Percentiles rank a stretch among this genome's conserved stretches.
phyloP scores from a whole-genome alignment of 30 jellyfish, hydroid and myxozoan genomes.

The Chironex yamaguchii region DNA sequence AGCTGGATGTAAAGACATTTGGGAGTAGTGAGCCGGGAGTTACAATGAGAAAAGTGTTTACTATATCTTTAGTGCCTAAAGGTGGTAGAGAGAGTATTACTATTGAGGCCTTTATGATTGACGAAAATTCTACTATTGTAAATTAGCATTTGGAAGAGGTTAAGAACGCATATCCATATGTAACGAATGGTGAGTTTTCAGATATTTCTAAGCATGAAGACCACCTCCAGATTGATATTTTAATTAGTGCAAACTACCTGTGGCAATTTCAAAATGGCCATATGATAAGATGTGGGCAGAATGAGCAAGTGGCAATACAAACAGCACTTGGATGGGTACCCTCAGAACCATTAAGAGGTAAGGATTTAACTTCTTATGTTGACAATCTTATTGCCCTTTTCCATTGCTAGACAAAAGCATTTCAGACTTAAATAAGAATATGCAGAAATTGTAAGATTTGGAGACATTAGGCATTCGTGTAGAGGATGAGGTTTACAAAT shows the following conservation, averaged over 20 bases:
- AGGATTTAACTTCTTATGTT: not conserved
- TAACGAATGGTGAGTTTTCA: constrained; percentile 20
- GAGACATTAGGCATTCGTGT: too few species aligned
- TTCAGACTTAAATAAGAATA: too few species aligned
- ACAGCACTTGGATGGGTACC: constrained; percentile 59
- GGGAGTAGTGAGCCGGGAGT: constrained; percentile 68
- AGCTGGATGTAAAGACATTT: constrained; percentile 50
- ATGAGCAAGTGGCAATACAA: constrained; percentile 58
- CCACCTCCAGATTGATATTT: constrained; percentile 20
- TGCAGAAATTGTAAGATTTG: too few species aligned
- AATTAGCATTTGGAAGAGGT: constrained; percentile 45
- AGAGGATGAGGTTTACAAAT: too few species aligned
- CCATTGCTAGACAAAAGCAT: too few species aligned
- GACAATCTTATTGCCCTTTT: not conserved
- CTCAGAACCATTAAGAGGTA: constrained; percentile 45
- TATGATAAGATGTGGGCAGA: constrained; percentile 66
- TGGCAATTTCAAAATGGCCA: constrained; percentile 41
- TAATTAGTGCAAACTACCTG: constrained; percentile 15
- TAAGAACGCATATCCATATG: constrained; percentile 15
- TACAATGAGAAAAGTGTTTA: constrained; percentile 38
- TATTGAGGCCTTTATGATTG: constrained; percentile 61
- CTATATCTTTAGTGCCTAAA: constrained; percentile 30
- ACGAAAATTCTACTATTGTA: constrained; percentile 47
- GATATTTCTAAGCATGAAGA: constrained; percentile 46
- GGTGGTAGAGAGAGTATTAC: not conserved